These are phyloP conservation scores for Panzeria rudis DNA, from an alignment of 2,888 invertebrate genomes.

Conservation along the genomic window DNA sequence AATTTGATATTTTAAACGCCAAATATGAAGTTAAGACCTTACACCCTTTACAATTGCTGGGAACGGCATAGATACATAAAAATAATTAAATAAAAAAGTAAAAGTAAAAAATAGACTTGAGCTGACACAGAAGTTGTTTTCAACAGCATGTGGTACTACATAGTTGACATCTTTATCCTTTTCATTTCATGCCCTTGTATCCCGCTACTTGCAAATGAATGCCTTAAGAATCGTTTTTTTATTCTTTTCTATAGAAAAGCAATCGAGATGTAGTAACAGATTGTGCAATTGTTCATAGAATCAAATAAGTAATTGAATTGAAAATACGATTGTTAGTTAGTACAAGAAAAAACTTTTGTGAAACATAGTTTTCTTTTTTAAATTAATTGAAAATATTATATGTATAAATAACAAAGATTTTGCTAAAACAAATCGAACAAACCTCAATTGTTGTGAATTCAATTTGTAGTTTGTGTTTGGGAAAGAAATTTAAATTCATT, in stretches of 20 bases:
- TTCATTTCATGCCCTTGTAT: background rate
- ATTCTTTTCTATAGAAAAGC: slow-evolving; percentile 2
- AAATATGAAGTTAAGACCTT: no score
- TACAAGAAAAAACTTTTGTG: no score
- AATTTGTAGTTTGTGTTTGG: no score
- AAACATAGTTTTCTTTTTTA: no score
- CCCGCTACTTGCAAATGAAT: background rate
- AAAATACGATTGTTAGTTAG: background rate
- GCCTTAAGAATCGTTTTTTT: background rate
- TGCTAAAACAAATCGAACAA: no score
- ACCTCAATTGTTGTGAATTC: no score
- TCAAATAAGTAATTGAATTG: slow-evolving; percentile 29
- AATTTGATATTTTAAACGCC: no score
- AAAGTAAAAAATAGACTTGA: background rate
- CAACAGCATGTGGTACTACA: slow-evolving; percentile 8
- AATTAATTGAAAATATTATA: no score
- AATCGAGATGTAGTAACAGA: slow-evolving; percentile 36
- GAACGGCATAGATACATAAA: background rate
- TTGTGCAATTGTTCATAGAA: slow-evolving; percentile 13
- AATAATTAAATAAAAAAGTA: background rate
- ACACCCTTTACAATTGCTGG: background rate
- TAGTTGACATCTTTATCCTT: slow-evolving; percentile 14
- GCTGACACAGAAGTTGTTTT: slow-evolving; percentile 11
- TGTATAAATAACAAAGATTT: no score
- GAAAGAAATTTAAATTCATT: no score